Base-by-base conservation (phyloP, 2,113 vertebrate species). In the Oreotrochilus melanogaster region DNA sequence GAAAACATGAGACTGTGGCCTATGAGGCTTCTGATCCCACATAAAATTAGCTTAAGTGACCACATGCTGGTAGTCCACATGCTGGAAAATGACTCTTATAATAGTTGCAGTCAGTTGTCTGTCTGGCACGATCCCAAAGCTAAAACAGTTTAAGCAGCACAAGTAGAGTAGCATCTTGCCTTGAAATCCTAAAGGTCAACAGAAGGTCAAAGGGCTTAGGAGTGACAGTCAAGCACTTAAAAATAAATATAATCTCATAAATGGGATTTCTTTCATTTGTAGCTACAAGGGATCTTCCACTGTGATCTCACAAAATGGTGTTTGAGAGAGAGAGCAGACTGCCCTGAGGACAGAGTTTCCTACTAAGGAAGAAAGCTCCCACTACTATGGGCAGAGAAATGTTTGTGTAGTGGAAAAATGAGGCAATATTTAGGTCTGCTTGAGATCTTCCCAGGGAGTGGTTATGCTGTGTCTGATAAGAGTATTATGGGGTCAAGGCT, bases 1-100 rank as follows among this genome's bases (percentile, higher is more conserved):
- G 50, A 89, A 92, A 61, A 17, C 54, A 61, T 45, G 65, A 79
- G 66, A 81, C 50, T 78, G 51, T 95, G 94, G 94, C 93, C 64
- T 71, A 1, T 51, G 70, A 82, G 80, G 51, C 28, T 85, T 64
- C 58, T 39, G 43, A 81, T 88, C 89, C 60, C 18, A 56, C 78
- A 70, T 69, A 95, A 95, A 97, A 96, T 95, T 94, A 97, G 86
- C 78, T 96, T 80, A 84, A 64, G 85, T 93, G 53, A 78, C 86
- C 57, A 78, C 88, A 94, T 95, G 95, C 75, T 95, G 50, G 37
- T 86, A 94, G 89, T 76, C 90, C 75, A 56, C 89, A 64, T 75
- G 53, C 86, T 97, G 89, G 93, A 84, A 83, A 89, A 85, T 73
- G 18, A 39, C 54, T 89, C 86, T 67, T 43, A 15, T 11, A 83